Conservation (phyloP, 35 echinoderm and acorn worm genomes). For the Stichopus chloronotus region DNA sequence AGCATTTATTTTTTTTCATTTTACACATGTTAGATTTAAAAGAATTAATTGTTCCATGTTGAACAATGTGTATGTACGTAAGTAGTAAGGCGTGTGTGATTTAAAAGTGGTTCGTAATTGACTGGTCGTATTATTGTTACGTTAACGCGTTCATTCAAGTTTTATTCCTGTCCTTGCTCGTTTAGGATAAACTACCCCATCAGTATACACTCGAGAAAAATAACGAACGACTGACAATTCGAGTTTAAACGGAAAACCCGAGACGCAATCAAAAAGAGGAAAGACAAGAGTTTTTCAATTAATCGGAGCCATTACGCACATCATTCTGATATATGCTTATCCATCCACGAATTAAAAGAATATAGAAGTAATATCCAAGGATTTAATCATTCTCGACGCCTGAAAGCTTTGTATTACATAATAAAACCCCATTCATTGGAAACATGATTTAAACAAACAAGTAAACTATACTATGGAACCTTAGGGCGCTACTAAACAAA, state of each 20-base stretch:
- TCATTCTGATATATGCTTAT: slow-evolving; percentile 52
- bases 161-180: background rate
- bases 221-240: slow-evolving; percentile 2
- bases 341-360: slow-evolving; percentile 57
- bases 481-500: slow-evolving; percentile 43
- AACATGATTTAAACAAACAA: slow-evolving; percentile 66
- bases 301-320: slow-evolving; percentile 26
- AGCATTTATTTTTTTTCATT: too few species aligned
- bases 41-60: too few species aligned
- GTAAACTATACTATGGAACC: slow-evolving; percentile 32
- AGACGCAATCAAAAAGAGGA: background rate
- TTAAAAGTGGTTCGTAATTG: too few species aligned
- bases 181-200: slow-evolving; percentile 11
- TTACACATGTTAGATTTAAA: too few species aligned
- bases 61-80: too few species aligned
- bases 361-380: background rate
- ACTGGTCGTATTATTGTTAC: background rate
- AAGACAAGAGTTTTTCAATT: slow-evolving; percentile 35
- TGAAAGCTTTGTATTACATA: slow-evolving; percentile 65
- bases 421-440: slow-evolving; percentile 43
- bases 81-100: too few species aligned
- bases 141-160: background rate
- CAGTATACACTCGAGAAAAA: background rate
- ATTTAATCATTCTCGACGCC: slow-evolving; percentile 56
- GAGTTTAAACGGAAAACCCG: background rate